Evolutionary conservation across 2,888 invertebrate genomes (phyloP).

Genomic region (Automeris io): DNA sequence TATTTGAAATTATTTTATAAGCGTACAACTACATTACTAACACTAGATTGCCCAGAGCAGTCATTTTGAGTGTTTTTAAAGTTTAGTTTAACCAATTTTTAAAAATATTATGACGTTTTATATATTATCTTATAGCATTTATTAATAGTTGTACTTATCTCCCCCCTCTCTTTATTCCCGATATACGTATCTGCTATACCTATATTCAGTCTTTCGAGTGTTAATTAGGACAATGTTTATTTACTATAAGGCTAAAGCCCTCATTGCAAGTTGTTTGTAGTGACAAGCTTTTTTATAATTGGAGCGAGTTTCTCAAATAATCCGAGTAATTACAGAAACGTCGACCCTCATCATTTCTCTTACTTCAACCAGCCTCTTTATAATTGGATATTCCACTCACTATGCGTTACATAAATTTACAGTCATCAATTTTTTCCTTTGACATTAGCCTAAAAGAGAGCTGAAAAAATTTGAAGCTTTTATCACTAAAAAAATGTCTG

Average conservation of each 20-base stretch:
- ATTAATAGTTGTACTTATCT: no score
- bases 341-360: conserved; percentile 72
- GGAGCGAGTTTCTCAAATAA: conserved; percentile 68
- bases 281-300: conserved; percentile 67
- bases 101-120: no score
- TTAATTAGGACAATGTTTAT: conserved; percentile 39
- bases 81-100: conserved; percentile 17
- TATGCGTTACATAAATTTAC: conserved; percentile 33
- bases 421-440: conserved; percentile 22
- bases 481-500: not conserved
- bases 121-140: no score
- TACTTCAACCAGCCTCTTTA: conserved; percentile 34
- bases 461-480: not conserved
- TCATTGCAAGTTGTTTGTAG: conserved; percentile 47
- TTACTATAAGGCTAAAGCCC: conserved; percentile 33
- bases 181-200: no score
- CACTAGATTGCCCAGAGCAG: no score
- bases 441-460: not conserved
- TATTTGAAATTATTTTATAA: no score
- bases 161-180: no score
- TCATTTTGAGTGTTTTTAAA: no score
- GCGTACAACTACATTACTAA: no score
- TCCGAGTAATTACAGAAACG: conserved; percentile 72
- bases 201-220: no score
- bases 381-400: conserved; percentile 54